phyloP scores from a whole-genome alignment of 2,113 vertebrate species.

The Corapipo altera region DNA sequence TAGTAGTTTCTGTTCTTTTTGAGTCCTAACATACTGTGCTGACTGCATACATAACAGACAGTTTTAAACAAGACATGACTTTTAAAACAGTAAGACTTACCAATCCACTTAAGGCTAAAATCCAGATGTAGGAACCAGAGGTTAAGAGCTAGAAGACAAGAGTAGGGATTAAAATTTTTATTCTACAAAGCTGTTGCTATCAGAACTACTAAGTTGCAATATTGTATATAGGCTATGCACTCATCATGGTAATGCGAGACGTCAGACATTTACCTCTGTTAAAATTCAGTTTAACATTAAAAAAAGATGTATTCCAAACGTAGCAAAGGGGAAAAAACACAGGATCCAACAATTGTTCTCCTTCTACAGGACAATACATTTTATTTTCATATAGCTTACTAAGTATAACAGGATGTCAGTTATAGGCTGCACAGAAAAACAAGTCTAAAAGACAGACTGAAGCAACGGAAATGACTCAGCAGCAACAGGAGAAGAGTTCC shows the following conservation, averaged over 20 bases:
- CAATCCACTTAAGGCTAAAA: constrained; percentile 92
- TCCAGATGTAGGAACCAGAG: constrained; percentile 93
- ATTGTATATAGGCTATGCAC: neutral
- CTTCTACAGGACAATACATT: constrained; percentile 28
- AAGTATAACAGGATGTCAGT: constrained; percentile 62
- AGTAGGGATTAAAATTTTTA: constrained; percentile 21
- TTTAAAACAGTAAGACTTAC: constrained; percentile 79
- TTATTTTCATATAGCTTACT: constrained; percentile 37
- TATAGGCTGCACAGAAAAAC: constrained; percentile 58
- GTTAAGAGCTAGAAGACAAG: constrained; percentile 85
- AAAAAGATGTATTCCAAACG: neutral
- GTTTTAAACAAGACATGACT: neutral
- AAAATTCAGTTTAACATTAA: neutral
- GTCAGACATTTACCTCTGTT: neutral
- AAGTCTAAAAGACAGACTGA: constrained; percentile 35
- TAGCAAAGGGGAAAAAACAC: constrained; percentile 8
- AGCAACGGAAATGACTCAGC: constrained; percentile 63
- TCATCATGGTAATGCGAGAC: neutral
- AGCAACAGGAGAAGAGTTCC: constrained; percentile 24
- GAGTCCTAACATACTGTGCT: neutral
- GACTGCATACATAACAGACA: neutral
- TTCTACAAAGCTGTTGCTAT: neutral
- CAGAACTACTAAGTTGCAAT: neutral
- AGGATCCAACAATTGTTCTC: neutral
- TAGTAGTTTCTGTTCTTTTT: neutral